Evolutionary conservation across 2,888 invertebrate genomes (phyloP).

Genomic region (Coelogynopora nodosa): DNA sequence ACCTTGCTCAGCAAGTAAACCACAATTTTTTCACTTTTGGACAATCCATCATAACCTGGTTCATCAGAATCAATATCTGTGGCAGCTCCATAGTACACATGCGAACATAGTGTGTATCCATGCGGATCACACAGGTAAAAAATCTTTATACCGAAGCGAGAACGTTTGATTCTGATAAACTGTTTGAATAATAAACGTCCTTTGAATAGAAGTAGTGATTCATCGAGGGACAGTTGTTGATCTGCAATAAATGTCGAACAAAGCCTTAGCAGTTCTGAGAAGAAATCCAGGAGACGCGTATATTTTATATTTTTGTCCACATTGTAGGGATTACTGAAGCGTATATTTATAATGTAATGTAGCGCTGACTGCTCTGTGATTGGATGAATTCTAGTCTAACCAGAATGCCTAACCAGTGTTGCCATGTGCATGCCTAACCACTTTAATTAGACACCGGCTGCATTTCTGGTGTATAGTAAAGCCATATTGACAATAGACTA

Average conservation of each 20-base stretch:
- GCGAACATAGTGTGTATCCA: conserved; percentile 20
- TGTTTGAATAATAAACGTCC: background rate
- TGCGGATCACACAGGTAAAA: conserved; percentile 23
- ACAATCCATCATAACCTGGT: background rate
- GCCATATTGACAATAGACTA: no score
- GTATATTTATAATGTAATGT: no score
- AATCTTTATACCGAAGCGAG: conserved; percentile 16
- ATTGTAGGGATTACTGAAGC: conserved; percentile 20
- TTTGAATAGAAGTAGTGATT: conserved; percentile 26
- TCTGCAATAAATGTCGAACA: background rate
- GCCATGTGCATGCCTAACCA: no score
- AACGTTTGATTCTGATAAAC: conserved; percentile 1
- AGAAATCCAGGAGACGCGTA: conserved; percentile 17
- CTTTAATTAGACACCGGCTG: no score
- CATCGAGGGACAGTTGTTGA: conserved; percentile 15
- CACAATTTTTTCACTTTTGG: conserved; percentile 16
- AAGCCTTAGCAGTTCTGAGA: background rate
- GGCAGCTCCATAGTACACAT: conserved; percentile 10
- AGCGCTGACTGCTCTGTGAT: no score
- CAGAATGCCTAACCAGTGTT: no score
- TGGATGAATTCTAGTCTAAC: no score
- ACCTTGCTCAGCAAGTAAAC: conserved; percentile 13
- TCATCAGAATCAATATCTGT: background rate
- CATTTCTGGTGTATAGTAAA: no score
- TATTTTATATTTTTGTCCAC: conserved; percentile 25